Base-by-base conservation (phyloP, 2,888 invertebrate genomes). In the Nomada ferruginata region DNA sequence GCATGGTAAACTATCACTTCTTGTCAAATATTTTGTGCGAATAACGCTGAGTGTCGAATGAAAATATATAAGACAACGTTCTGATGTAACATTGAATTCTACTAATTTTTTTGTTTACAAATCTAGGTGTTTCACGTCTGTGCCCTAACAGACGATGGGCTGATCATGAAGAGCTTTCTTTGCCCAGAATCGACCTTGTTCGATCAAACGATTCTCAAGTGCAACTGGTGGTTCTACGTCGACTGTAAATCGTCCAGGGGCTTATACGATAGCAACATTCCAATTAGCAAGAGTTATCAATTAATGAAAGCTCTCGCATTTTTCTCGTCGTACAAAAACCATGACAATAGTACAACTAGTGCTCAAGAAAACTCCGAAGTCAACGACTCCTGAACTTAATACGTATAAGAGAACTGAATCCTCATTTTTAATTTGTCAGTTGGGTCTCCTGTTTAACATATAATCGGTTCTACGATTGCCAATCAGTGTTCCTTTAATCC, bases 191-290 rank as follows among this genome's bases (percentile, higher is more conserved):
- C 97, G 47, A 98, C 98, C 0, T 95, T 98, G 71, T 98, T 98
- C 94, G 98, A 98, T 91, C 98, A 98, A 93, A 97, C 97, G 29
- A 97, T 98, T 84, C 95, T 98, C 7, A 98, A 98, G 92, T 98
- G 98, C 94, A 98, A 98, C 93, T 98, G 98, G 98, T 98, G 97
- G 97, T 97, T 98, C 94, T 98, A 98, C 93, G 98, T 98, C 0
- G 98, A 98, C 92, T 98, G 98, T 94, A 97, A 97, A 93, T 95
- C 96, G 74, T 97, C 97, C 29, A 96, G 95, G 88, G 96, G 95
- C 85, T 94, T 97, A 42, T 98, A 98, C 93, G 97, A 98, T 90
- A 97, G 98, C 18, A 98, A 98, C 92, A 97, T 98, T 83, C 98
- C 98, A 0, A 96, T 98, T 70, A 98, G 98, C 47, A 98, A 98